Conservation (phyloP, 2,888 invertebrate species). For the Coelogynopora nodosa region DNA sequence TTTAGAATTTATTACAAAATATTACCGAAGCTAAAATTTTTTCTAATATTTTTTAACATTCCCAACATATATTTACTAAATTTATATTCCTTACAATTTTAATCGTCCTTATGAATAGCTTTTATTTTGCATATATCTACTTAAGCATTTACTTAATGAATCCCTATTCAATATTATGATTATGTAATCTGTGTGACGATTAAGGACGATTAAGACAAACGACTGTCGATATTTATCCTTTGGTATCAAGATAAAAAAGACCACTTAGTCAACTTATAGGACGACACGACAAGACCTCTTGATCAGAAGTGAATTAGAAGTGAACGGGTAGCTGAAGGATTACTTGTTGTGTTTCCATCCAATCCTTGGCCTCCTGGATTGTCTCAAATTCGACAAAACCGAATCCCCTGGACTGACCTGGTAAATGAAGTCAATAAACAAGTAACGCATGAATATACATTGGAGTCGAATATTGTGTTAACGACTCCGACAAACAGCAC, state of each 20-base stretch:
- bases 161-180: too few relatives aligned
- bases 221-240: not conserved
- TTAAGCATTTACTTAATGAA: too few relatives aligned
- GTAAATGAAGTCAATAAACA: slow-evolving; percentile 33
- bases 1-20: too few relatives aligned
- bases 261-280: too few relatives aligned
- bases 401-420: slow-evolving; percentile 81
- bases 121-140: too few relatives aligned
- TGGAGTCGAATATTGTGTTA: not conserved
- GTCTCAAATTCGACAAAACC: slow-evolving; percentile 89
- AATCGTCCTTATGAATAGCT: too few relatives aligned
- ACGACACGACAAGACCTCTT: not conserved
- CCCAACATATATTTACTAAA: too few relatives aligned
- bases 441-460: not conserved
- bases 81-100: too few relatives aligned
- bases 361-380: slow-evolving; percentile 78
- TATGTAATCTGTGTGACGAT: not conserved
- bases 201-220: not conserved
- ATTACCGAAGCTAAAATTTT: too few relatives aligned
- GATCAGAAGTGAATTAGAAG: not conserved
- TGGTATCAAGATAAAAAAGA: not conserved
- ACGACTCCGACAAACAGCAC: slow-evolving; percentile 18
- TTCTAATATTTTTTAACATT: too few relatives aligned
- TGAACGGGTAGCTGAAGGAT: slow-evolving; percentile 29
- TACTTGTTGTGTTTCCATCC: slow-evolving; percentile 70